Percentiles rank a stretch among this genome's conserved stretches.
These are phyloP conservation scores for Hemibagrus wyckioides DNA, from an alignment of 2,113 vertebrate genomes.

Conservation along the genomic window DNA sequence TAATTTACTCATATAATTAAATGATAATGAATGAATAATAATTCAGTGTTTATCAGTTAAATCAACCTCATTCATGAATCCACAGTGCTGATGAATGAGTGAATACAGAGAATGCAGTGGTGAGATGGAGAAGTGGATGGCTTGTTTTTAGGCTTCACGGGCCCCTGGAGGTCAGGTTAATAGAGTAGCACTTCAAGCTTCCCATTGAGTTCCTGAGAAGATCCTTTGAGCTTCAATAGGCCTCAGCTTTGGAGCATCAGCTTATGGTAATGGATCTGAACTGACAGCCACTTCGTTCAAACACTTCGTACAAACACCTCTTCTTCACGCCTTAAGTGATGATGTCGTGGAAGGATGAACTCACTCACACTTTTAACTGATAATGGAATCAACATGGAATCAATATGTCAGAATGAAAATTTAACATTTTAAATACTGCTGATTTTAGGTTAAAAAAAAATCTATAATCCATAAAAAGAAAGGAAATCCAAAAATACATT, in stretches of 20 bases:
- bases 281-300: conserved; percentile 21
- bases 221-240: conserved; percentile 40
- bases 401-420: background rate
- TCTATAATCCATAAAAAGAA: background rate
- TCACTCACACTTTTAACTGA: background rate
- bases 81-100: background rate
- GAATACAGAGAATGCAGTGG: background rate
- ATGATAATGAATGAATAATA: background rate
- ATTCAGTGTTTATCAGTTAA: background rate
- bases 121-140: background rate
- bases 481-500: background rate
- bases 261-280: conserved; percentile 32
- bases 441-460: background rate
- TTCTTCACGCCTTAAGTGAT: conserved; percentile 16
- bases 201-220: conserved; percentile 39
- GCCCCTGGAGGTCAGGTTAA: conserved; percentile 44
- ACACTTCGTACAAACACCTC: no score
- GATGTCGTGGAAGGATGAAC: conserved; percentile 3
- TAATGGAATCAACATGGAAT: background rate
- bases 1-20: background rate
- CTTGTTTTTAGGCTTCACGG: conserved; percentile 20
- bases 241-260: conserved; percentile 26
- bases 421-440: background rate
- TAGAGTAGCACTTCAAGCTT: conserved; percentile 36
- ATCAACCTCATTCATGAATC: background rate